Conservation (phyloP, 2,113 vertebrate genomes). For the Axis porcinus region DNA sequence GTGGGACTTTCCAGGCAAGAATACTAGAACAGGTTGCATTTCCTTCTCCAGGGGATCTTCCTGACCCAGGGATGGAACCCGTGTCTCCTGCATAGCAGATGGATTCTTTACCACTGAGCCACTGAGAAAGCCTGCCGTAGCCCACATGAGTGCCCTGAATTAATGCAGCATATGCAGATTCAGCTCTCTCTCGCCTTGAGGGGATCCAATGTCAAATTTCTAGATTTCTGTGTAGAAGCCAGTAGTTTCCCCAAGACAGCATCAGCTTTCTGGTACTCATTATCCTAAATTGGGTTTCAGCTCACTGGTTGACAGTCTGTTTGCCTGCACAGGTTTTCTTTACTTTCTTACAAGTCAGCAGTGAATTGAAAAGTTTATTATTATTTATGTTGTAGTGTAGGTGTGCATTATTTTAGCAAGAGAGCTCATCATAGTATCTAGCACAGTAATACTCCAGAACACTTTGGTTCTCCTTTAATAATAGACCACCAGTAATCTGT, state of each 20-base stretch:
- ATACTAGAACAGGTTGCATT: not conserved
- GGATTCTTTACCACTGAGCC: not conserved
- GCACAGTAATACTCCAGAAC: not conserved
- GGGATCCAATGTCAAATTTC: not conserved
- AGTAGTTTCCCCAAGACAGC: not conserved
- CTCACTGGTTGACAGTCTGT: not conserved
- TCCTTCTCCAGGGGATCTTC: not conserved
- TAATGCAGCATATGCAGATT: not conserved
- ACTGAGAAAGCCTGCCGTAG: not conserved
- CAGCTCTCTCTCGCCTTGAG: not conserved
- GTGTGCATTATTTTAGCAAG: not conserved
- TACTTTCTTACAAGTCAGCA: not conserved
- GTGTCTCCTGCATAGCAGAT: not conserved
- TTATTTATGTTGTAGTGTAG: not conserved
- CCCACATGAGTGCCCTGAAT: not conserved
- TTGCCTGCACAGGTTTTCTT: not conserved
- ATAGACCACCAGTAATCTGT: not conserved
- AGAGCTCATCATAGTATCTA: not conserved
- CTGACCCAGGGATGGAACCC: not conserved
- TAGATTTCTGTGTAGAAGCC: not conserved
- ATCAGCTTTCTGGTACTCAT: not conserved
- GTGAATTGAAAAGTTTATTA: not conserved
- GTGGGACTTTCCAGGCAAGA: not conserved
- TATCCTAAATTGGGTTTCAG: not conserved
- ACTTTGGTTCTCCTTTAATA: not conserved